A percentile compares a stretch with the other conserved stretches of the same genome.
These are phyloP conservation scores for Corythornis leucogaster DNA, from an alignment of 2,797 vertebrate genomes.

Conservation along the genomic window DNA sequence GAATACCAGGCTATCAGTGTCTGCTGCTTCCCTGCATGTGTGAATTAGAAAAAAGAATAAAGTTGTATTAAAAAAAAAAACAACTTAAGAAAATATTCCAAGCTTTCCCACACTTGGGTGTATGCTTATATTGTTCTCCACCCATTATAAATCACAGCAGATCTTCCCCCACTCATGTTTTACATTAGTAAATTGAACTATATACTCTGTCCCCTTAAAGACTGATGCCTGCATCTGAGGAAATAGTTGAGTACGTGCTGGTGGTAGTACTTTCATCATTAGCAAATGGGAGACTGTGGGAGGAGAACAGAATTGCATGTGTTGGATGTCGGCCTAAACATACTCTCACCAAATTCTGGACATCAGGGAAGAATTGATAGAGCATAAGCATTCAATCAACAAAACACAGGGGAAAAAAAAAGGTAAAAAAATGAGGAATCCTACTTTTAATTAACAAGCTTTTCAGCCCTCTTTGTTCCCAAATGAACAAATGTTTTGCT, in stretches of 20 bases:
- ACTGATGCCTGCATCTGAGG: conserved; percentile 46
- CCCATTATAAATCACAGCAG: conserved; percentile 21
- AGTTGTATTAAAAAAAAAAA: background rate
- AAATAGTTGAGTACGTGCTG: conserved; percentile 8
- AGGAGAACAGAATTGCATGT: conserved; percentile 37
- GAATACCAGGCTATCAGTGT: background rate
- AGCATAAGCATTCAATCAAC: conserved; percentile 9
- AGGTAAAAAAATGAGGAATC: background rate
- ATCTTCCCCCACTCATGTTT: conserved; percentile 15
- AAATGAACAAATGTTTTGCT: background rate
- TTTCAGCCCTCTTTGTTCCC: conserved; percentile 1
- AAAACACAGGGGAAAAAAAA: background rate
- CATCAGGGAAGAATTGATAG: conserved; percentile 31
- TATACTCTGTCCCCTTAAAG: background rate
- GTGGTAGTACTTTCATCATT: conserved; percentile 6
- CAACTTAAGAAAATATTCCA: background rate
- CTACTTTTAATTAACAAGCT: conserved; percentile 24
- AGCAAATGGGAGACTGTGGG: conserved; percentile 33
- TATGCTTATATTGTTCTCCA: conserved; percentile 3
- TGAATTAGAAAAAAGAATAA: background rate
- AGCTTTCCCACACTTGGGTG: conserved; percentile 20
- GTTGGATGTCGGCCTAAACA: conserved; percentile 37
- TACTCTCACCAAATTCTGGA: conserved; percentile 23
- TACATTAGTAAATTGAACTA: conserved; percentile 52
- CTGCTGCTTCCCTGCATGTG: background rate